Conservation (phyloP, 35 echinoderm and acorn worm genomes). For the Heliocidaris tuberculata region DNA sequence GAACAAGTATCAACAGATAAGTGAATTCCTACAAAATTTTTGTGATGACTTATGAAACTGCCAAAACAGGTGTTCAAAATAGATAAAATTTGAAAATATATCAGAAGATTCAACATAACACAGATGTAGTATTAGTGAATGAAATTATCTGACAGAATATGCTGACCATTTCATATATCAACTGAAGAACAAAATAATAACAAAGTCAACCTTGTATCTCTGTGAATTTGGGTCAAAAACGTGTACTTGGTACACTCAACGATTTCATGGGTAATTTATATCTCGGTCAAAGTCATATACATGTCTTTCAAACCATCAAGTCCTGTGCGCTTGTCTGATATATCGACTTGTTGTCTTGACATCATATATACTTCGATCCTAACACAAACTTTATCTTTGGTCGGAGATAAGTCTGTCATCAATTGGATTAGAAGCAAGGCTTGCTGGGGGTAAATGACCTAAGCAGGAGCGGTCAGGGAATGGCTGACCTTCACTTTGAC, state of each 20-base stretch:
- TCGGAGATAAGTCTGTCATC: not conserved
- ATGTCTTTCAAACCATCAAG: not conserved
- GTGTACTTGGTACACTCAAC: not conserved
- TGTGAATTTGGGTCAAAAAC: not conserved
- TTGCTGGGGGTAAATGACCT: slow-evolving; percentile 8
- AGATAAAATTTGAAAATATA: not conserved
- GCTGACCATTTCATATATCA: not conserved
- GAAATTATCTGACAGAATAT: not conserved
- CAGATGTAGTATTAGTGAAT: not conserved
- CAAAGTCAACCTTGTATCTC: not conserved
- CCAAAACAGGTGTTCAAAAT: not conserved
- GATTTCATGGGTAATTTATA: not conserved
- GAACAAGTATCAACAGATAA: not conserved
- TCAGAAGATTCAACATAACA: not conserved
- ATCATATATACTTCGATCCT: not conserved
- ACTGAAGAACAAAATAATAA: not conserved
- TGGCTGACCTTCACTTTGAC: not conserved
- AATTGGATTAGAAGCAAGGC: not conserved
- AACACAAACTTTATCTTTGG: not conserved
- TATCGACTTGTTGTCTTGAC: not conserved
- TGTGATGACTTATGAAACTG: not conserved
- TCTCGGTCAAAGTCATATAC: not conserved
- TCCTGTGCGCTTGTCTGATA: not conserved
- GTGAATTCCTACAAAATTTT: not conserved
- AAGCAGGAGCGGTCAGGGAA: not conserved